Base-by-base conservation (phyloP, 2,113 vertebrate genomes). In the Crotophaga sulcirostris region DNA sequence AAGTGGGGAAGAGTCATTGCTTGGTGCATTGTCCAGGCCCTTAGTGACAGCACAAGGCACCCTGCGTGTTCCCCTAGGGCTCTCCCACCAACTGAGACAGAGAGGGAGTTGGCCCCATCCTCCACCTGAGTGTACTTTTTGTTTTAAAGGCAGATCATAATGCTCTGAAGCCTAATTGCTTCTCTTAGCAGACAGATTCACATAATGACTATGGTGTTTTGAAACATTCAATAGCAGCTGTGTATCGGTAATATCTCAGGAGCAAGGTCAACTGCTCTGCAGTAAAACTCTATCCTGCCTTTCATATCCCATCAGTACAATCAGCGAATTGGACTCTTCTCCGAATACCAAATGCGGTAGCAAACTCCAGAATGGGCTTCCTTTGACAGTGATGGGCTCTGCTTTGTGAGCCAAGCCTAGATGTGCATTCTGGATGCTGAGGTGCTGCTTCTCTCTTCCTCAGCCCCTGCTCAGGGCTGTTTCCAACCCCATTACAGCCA, bases 181-280 rank as follows among this genome's bases (percentile, higher is more conserved):
- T 87, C 81, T 82, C 84, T 85, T 91, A 84, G 87, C 74, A 88
- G 92, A 70, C 66, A 69, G 84, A 68, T 75, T 26, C 38, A 23
- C 69, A 25, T 90, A 90, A 93, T 84, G 83, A 91, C 88, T 67
- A 2, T 23, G 60, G 72, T 77, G 87, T 95, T 97, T 90, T 91
- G 93, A 93, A 64, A 90, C 3, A 16, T 24, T 80, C 94, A 92
- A 89, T 26, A 93, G 93, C 90, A 95, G 92, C 92, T 94, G 96
- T 78, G 85, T 84, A 88, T 94, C 18, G 1, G 38, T 74, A 84
- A 89, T 73, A 91, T 69, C 75, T 86, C 85, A 59, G 77, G 94
- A 95, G 82, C 80, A 56, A 86, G 94, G 92, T 96, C 96, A 97
- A 94, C 88, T 55, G 62, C 87, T 95, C 63, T 66, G 79, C 89